A percentile compares a stretch with the other conserved stretches of the same genome.
Conservation (phyloP, 2,113 vertebrate genomes). For the Trogon surrucura region DNA sequence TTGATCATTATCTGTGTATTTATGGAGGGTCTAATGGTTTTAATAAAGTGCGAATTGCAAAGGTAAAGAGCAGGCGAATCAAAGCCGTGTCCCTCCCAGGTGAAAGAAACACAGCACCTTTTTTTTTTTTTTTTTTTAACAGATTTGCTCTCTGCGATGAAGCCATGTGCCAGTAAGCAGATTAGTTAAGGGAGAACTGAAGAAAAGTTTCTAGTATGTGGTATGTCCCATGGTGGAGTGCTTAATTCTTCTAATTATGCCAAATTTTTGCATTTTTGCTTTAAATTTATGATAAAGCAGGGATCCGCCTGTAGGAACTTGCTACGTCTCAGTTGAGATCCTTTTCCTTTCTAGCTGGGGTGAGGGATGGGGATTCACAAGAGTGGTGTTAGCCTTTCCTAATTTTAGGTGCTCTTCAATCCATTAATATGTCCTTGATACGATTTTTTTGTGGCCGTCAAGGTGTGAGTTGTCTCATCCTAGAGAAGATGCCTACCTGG, state of each 20-base stretch:
- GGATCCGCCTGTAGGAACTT: neutral
- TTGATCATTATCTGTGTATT: neutral
- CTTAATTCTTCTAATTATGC: neutral
- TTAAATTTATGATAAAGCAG: neutral
- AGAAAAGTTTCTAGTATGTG: neutral
- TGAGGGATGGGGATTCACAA: neutral
- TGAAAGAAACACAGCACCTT: neutral
- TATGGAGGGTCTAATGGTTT: neutral
- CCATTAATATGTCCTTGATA: neutral
- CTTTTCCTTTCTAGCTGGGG: neutral
- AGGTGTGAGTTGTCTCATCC: neutral
- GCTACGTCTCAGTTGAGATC: accelerated
- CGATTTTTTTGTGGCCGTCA: neutral
- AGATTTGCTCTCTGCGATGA: neutral
- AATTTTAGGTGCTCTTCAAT: neutral
- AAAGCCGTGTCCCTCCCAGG: neutral
- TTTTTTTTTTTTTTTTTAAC: too few species aligned
- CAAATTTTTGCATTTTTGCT: neutral
- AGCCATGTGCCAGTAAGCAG: neutral
- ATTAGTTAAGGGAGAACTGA: neutral
- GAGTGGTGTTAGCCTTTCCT: neutral
- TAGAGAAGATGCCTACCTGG: neutral
- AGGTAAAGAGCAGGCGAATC: neutral
- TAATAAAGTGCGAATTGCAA: neutral
- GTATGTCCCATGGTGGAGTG: neutral